Base-by-base conservation (phyloP, 2,888 invertebrate genomes). In the Eurytoma californica region DNA sequence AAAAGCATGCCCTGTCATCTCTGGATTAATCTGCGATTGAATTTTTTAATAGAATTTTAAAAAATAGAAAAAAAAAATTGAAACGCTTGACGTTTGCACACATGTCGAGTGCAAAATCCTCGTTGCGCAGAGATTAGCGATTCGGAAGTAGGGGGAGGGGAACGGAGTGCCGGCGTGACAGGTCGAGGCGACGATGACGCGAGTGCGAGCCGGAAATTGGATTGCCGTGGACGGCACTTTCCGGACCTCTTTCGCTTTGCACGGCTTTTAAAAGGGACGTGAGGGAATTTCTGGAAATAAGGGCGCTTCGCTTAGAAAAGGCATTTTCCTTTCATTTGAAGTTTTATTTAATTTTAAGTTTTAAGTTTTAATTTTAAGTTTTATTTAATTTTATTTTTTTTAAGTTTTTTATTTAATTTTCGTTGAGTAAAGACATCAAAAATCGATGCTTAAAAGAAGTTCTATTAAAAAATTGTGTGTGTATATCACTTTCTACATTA, bases 171-270 rank as follows among this genome's bases (percentile, higher is more conserved):
- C 68, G 55, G 20, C 60, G 16, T 53, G 24, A 30, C 14, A 53
- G 16, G 18, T 16, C 28, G 70, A 72, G 47, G 18, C 28, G n/a
- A 55, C 66, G 66, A 58, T 58, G 58, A 49, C 58, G 77, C 51
- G 66, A n/a, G n/a, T 39, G 53, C 24, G 49, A 24, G 61, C 63
- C 73, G 76, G 72, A 80, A 76, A 80, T 80, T 80, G 76, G 67
- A 80, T 80, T 80, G 65, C 79, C 58, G 49, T 49, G 24, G 70
- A 24, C 47, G 24, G 63, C 63, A 39, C 39, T 39, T 39, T 39
- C 39, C 39, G 39, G 39, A 39, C 39, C 39, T 39, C 39, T 39
- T 39, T 39, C 39, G 39, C 49, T 51, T 66, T 24, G 20, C 61
- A 7, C 5, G 47, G 60, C 61, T 49, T 51, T 60, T 24, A 18